Evolutionary conservation across 2,113 vertebrate species (phyloP), one percentile per base, ranked within the genome.

Genomic region (Numenius arquata): DNA sequence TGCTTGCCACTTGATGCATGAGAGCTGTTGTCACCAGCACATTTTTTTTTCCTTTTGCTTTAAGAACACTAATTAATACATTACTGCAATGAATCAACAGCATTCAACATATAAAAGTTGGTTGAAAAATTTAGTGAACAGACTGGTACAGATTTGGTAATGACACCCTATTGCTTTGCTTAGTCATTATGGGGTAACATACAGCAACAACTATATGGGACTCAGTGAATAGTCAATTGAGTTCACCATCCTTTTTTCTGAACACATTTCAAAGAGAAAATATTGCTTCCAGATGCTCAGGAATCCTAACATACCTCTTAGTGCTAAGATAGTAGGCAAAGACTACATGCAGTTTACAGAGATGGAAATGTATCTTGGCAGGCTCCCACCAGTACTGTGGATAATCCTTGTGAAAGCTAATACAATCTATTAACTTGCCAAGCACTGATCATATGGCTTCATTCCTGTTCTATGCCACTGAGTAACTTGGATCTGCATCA

Each of bases 11-110:
- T 91, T 97, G 77, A 94, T 93, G 85, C 43, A n/a, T 62, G 90
- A 45, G 61, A 94, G 87, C 65, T 95, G 52, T 82, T 94, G 74
- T 93, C 68, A 90, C 45, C 6, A 67, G 32, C 27, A 88, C 20
- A 15, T 34, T 86, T 91, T 48, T 45, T 90, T 88, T 53, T 34
- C 15, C 22, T 76, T 95, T 95, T 75, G 30, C 43, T 96, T 82
- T 96, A 94, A 90, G 52, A 92, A 76, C 43, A 88, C 21, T 95
- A 97, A 97, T 97, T 97, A 95, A 96, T 97, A 89, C 32, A 71
- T 87, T 82, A 53, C 13, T 81, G 21, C 89, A 45, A 95, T 89
- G 56, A 78, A 95, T 96, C 71, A 92, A 91, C 20, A 48, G 68
- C 62, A 85, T 27, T 82, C 81, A 95, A 76, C 41, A 32, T 36